Conservation (phyloP, 1,140 invertebrate genomes). For the Drosophila repletoides region DNA sequence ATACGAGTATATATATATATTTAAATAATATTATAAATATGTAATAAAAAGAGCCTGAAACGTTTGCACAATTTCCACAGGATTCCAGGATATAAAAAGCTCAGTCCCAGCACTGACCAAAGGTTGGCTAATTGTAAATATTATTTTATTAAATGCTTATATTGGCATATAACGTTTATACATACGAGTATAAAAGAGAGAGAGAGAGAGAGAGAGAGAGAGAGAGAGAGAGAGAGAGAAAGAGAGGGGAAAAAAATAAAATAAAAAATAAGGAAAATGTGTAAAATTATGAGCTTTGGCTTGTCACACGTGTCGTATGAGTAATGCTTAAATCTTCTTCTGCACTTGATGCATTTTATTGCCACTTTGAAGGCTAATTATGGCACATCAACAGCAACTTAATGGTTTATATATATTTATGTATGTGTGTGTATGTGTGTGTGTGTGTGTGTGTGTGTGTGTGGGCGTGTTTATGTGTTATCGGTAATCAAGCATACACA, state of each 20-base stretch:
- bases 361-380: constrained; percentile 38
- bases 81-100: constrained; percentile 3
- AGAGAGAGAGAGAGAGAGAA: too few relatives aligned
- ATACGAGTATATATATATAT: too few relatives aligned
- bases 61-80: not conserved
- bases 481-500: not conserved
- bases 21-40: too few relatives aligned
- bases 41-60: too few relatives aligned
- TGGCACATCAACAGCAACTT: constrained; percentile 30
- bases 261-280: constrained; percentile 4
- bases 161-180: too few relatives aligned
- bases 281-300: not conserved
- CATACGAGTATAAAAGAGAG: too few relatives aligned
- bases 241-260: too few relatives aligned
- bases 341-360: constrained; percentile 33
- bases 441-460: not conserved
- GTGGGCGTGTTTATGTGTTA: constrained; percentile 14
- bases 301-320: constrained; percentile 32
- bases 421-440: not conserved
- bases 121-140: not conserved
- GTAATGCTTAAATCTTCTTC: constrained; percentile 35
- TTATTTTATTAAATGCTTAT: constrained; percentile 3
- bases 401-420: constrained; percentile 6
- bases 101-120: not conserved
- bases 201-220: too few relatives aligned